Base-by-base conservation (phyloP, 2,888 invertebrate genomes). In the Drosophila setosimentum region DNA sequence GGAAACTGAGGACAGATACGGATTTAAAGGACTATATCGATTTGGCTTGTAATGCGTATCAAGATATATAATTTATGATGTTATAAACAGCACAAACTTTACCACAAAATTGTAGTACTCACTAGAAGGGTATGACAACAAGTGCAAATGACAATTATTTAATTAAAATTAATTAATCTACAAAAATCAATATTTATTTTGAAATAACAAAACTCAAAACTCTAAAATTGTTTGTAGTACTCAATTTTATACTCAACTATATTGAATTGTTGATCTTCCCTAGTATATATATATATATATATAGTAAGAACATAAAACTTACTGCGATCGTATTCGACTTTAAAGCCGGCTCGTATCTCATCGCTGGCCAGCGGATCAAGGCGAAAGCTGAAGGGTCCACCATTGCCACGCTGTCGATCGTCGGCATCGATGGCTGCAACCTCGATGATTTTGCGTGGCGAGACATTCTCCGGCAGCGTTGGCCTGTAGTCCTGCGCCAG, bases 261-360 rank as follows among this genome's bases (percentile, higher is more conserved):
- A n/a, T n/a, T n/a, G n/a, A n/a, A n/a, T n/a, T n/a, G n/a, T n/a
- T n/a, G n/a, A n/a, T n/a, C n/a, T n/a, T n/a, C n/a, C n/a, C n/a
- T n/a, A n/a, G n/a, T n/a, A n/a, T n/a, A n/a, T n/a, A n/a, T n/a
- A n/a, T n/a, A n/a, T n/a, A n/a, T n/a, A n/a, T n/a, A n/a, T n/a
- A n/a, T n/a, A n/a, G n/a, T n/a, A n/a, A n/a, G 13, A 13, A 16
- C 35, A 13, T 21, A 30, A 57, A 21, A 94, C 96, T 95, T 93
- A 97, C 97, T 97, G 93, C 97, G 97, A 94, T 98, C 98, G 94
- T 99, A 98, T 93, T 98, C 98, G 61, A 99, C 97, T 94, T 97
- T 98, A 93, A 99, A 98, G 51, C 98, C 97, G 24, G 98, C 97
- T 91, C 97, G 95, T 82, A 98, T 98, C 73, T 97, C 96, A 92